Conservation (phyloP, 2,113 vertebrate species). For the Pachypanchax playfairii region DNA sequence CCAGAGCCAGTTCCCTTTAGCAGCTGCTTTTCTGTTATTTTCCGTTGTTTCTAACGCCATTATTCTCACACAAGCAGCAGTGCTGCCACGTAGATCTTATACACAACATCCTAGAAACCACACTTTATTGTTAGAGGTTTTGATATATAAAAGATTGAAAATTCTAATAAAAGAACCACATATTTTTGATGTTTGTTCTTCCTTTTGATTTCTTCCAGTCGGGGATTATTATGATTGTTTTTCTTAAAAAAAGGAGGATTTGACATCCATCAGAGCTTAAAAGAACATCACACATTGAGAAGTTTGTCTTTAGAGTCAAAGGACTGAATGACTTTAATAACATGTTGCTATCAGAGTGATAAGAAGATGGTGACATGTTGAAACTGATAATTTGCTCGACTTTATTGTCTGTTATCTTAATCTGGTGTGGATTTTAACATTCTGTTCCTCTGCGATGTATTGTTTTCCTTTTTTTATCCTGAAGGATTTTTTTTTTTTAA, state of each 20-base stretch:
- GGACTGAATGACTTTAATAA: neutral
- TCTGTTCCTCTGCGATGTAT: neutral
- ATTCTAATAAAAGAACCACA: constrained; percentile 66
- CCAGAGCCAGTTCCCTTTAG: constrained; percentile 34
- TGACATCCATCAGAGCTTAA: neutral
- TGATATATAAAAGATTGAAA: constrained; percentile 71
- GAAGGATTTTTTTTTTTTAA: no score
- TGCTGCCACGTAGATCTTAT: constrained; percentile 56
- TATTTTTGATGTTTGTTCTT: constrained; percentile 50
- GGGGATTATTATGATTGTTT: neutral
- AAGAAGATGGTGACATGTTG: neutral
- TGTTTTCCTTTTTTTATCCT: no score
- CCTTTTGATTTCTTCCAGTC: constrained; percentile 1
- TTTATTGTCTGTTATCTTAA: constrained; percentile 43
- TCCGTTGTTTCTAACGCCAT: neutral
- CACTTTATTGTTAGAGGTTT: constrained; percentile 61
- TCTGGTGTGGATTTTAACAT: constrained; percentile 20
- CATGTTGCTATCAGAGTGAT: no score
- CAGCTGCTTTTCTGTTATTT: constrained; percentile 34
- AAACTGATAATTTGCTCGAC: neutral
- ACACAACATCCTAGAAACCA: constrained; percentile 38
- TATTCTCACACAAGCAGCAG: constrained; percentile 46
- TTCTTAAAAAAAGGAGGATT: neutral
- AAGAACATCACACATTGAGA: neutral
- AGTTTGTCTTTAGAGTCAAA: neutral